Conservation (phyloP, 2,888 invertebrate species). For the Callinectes sapidus region DNA sequence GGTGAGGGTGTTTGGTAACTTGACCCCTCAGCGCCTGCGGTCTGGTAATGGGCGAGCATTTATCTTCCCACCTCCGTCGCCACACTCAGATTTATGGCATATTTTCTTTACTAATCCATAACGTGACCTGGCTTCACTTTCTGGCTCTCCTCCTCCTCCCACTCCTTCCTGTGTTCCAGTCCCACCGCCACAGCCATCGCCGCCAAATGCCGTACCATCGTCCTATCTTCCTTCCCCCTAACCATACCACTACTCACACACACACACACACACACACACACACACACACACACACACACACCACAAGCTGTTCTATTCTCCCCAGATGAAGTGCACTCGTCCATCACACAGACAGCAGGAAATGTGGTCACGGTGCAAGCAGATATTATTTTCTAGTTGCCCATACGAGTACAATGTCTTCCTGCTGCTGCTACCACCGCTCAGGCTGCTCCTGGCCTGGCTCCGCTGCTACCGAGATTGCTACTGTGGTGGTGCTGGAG, state of each 20-base stretch:
- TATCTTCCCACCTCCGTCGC: slow-evolving; percentile 59
- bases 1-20: slow-evolving; percentile 43
- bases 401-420: slow-evolving; percentile 23
- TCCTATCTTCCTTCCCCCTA: not conserved
- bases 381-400: slow-evolving; percentile 6
- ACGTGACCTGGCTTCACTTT: slow-evolving; percentile 26
- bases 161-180: not conserved
- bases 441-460: not conserved
- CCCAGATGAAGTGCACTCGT: slow-evolving; percentile 18
- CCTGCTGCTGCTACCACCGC: slow-evolving; percentile 5
- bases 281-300: not conserved
- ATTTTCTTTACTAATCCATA: slow-evolving; percentile 61
- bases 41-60: slow-evolving; percentile 61
- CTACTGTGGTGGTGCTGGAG: not conserved
- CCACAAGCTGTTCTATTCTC: not conserved
- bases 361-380: slow-evolving; percentile 7
- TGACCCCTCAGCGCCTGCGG: slow-evolving; percentile 58
- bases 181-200: slow-evolving; percentile 9
- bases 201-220: not conserved
- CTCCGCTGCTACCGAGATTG: slow-evolving; percentile 4
- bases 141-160: not conserved
- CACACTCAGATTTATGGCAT: slow-evolving; percentile 39
- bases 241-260: not conserved
- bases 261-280: slow-evolving; percentile 8
- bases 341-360: slow-evolving; percentile 10